Base-by-base conservation (phyloP, 2,113 vertebrate species). In the Peromyscus leucopus region DNA sequence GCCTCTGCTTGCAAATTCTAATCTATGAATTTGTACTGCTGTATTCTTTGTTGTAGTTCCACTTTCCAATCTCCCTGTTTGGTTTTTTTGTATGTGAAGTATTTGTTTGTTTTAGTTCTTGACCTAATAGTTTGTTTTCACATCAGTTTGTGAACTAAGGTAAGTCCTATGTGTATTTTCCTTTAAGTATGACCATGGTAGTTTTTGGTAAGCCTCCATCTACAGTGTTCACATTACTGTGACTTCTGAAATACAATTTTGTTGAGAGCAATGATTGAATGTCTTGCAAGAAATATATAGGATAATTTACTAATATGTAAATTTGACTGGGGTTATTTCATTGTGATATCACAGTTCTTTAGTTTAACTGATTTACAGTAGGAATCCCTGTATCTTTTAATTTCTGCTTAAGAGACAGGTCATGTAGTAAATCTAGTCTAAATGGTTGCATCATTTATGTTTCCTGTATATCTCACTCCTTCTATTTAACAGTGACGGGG, bases 321-420 rank as follows among this genome's bases (percentile, higher is more conserved):
- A 89, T 48, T 46, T 86, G 51, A 76, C 6, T 69, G 16, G 15
- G 15, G 65, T 89, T 94, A 65, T 65, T 96, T 88, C 61, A 91
- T 74, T 94, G 42, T 83, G 89, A 63, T 65, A 12, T 48, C 88
- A 67, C 85, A 15, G 36, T 75, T 88, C 57, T 92, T 92, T 94
- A 72, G 19, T 93, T 87, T 94, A 31, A 69, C 42, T 87, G 82
- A 94, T 96, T 97, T 65, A 84, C 57, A 74, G 63, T 67, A 55
- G 39, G 36, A 93, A 95, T 93, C 26, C 31, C 36, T 42, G 11
- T 24, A 19, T 15, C 63, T 80, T 71, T 48, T 1, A 87, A 90
- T 75, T 89, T 91, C 39, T 90, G 39, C 48, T 92, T 67, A 79
- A 69, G 17, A 88, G 19, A 48, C 16, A 67, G 4, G 26, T 83